Evolutionary conservation across 2,113 vertebrate genomes (phyloP), one percentile per base, ranked within the genome.

Genomic region (Megaceryle maxima): DNA sequence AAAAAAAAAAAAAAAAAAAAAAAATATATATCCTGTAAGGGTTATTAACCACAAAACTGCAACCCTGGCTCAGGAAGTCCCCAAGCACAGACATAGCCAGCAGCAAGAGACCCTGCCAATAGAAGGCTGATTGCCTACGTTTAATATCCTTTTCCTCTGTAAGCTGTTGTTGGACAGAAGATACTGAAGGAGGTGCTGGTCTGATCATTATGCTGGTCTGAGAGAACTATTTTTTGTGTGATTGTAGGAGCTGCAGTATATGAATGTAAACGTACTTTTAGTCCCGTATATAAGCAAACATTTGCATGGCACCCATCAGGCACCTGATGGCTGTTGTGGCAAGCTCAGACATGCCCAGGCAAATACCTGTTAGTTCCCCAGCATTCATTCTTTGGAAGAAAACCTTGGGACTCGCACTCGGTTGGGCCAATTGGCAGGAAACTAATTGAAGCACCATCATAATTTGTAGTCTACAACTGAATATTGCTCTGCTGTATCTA

Each of bases 331-430:
- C 74, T 72, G 20, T 50, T 9, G 6, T n/a, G 29, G 26, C 16
- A 66, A 50, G n/a, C 55, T 81, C 4, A 2, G 17, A 48, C 9
- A 0, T 33, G 26, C 16, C 63, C 68, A 56, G 39, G 62, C 63
- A 68, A 60, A 86, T 10, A 43, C 9, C 24, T 2, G 0, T 26
- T 22, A 60, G 11, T 3, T 83, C 46, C 35, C 17, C 72, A 74
- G 51, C 15, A 24, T 5, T 43, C 20, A 3, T 9, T 20, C 46
- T 77, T 31, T 51, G n/a, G 21, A 86, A 69, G 31, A 56, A 84
- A 78, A 50, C 46, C 46, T 31, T 28, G 11, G 2, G 1, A n/a
- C 11, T 68, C n/a, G 12, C 0, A 0, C 6, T 53, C 7, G 1
- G 6, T 11, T 79, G 81, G 35, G 60, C 29, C 41, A 64, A 41